Conservation (phyloP, 2,113 vertebrate species). For the Campylomormyrus numenius region DNA sequence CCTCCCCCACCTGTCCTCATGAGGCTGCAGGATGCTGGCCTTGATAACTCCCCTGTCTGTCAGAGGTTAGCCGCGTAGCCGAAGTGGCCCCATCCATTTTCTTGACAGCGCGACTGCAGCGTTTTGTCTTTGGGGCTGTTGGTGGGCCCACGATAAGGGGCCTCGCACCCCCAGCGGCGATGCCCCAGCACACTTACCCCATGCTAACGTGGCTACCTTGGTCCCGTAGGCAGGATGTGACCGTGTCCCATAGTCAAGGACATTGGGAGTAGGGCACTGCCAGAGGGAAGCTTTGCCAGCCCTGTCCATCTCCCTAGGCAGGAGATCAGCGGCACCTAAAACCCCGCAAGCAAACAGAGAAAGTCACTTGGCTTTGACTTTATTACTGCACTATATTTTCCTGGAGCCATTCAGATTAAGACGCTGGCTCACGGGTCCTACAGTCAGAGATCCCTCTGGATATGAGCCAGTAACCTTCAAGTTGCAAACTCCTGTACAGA, state of each 20-base stretch:
- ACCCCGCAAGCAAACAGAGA: not conserved
- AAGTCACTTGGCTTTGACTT: not conserved
- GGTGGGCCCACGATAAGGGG: constrained; percentile 24
- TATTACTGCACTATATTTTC: not conserved
- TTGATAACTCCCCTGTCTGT: constrained; percentile 41
- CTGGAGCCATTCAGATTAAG: not conserved
- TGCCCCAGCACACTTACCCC: not conserved
- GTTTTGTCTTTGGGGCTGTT: constrained; percentile 31
- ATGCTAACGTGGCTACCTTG: constrained; percentile 36
- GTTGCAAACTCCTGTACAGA: not conserved
- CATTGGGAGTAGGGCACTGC: not conserved
- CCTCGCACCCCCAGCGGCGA: not conserved
- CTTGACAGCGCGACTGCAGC: constrained; percentile 27
- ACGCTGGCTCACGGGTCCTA: not conserved
- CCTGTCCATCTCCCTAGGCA: not conserved
- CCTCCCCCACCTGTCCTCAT: not conserved
- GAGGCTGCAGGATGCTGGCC: constrained; percentile 49
- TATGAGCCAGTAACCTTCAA: not conserved
- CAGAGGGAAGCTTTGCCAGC: not conserved
- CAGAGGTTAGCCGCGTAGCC: constrained; percentile 30
- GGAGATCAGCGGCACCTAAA: not conserved
- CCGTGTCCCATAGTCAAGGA: constrained; percentile 30
- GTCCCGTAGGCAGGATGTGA: constrained; percentile 10
- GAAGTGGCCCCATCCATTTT: constrained; percentile 24
- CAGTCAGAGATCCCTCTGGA: not conserved